Base-by-base conservation (phyloP, 37 sponge, comb jelly and placozoan species). In the Beroe ovata region DNA sequence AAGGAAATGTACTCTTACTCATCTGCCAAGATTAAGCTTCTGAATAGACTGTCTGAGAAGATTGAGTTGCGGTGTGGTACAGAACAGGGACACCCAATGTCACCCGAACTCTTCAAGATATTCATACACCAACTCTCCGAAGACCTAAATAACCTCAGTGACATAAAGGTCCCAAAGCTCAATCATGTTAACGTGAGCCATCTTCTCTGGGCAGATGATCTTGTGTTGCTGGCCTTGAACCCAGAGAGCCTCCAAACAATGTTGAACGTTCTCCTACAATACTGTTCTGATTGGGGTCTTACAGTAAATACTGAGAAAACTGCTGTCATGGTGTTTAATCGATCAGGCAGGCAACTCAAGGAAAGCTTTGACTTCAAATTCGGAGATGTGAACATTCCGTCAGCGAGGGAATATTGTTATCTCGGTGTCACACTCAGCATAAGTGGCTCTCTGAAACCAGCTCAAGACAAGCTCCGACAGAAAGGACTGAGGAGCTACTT, bases 1-100 rank as follows among this genome's bases (percentile, higher is more conserved):
- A 18, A 29, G 30, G 16, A 66, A 18, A 66, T 66, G 69, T 30
- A 26, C 32, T 34, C 1, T 1, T 0, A 66, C 16, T 30, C 69
- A 29, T 62, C 36, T 66, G 69, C 69, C 1, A 66, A 66, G 2
- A 66, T 66, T 4, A 66, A 66, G 30, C 33, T 62, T 4, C 36
- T 66, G 18, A 66, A 66, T 4, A 30, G 14, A 1, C 69, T 26
- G 35, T 30, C 63, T 20, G 63, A 62, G 4, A 62, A 21, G 20
- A 28, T 62, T 23, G 63, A 62, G 8, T 28, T 62, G 23, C 63
- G 8, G 19, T 21, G 28, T 21, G 63, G 63, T 29, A 62, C 63
- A n/a, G 63, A 62, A 25, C 63, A 66, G 16, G 69, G 69, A 30
- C 69, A 66, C 30, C 69, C 69, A 2, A 66, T 66, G 69, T 34